Evolutionary conservation across 1,140 invertebrate genomes (phyloP).

Genomic region (Camponotus floridanus): DNA sequence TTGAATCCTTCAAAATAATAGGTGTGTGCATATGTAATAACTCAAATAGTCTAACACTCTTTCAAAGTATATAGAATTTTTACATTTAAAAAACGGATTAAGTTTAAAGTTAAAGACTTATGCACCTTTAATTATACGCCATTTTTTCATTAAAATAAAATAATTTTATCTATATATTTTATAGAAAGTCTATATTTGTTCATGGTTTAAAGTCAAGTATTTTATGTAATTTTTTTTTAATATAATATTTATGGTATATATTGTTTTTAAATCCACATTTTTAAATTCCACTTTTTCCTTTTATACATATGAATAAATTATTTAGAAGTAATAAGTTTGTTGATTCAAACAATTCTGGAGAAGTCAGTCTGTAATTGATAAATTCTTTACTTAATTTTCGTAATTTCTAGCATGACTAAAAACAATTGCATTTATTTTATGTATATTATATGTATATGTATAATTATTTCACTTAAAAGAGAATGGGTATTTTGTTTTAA

Average conservation of each 20-base stretch:
- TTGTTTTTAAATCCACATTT: constrained; percentile 6
- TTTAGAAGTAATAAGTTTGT: not conserved
- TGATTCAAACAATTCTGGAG: constrained; percentile 1
- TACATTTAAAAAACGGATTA: not conserved
- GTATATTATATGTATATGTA: not conserved
- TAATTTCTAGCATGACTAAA: constrained; percentile 1
- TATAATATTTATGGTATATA: constrained; percentile 14
- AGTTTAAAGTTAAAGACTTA: constrained; percentile 9
- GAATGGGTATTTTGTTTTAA: not conserved
- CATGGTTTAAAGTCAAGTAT: not conserved
- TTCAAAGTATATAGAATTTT: constrained; percentile 4
- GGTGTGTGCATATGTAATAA: not conserved
- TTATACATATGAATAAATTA: constrained; percentile 38
- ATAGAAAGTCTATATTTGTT: not conserved
- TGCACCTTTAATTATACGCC: not conserved
- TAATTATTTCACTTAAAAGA: constrained; percentile 13
- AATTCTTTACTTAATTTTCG: not conserved
- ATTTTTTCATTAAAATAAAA: constrained; percentile 23
- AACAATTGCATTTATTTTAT: not conserved
- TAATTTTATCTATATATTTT: constrained; percentile 1
- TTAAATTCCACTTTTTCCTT: not conserved
- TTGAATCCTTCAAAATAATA: not conserved
- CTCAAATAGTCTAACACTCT: not conserved
- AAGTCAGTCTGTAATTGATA: not conserved
- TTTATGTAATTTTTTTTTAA: not conserved